Evolutionary conservation across 1,140 invertebrate genomes (phyloP), one percentile per base, ranked within the genome.

Genomic region (Sitophilus oryzae): DNA sequence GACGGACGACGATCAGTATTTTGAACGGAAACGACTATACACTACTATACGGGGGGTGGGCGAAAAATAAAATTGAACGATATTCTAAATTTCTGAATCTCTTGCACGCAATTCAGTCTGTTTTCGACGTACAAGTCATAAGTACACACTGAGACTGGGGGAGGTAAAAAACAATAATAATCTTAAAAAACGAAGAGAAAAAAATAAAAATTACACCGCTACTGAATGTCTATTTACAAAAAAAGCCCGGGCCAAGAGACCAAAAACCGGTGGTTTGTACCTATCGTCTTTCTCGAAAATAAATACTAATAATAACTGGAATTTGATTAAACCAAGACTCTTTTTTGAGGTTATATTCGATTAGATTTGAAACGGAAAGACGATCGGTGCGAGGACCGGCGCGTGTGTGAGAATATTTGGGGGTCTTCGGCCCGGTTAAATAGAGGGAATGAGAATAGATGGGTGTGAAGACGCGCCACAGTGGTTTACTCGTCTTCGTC

Each of bases 401-500:
- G 10, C 40, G 34, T 10, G 51, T 38, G n/a, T 22, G 2, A n/a
- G 35, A 38, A n/a, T n/a, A n/a, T n/a, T n/a, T n/a, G n/a, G n/a
- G n/a, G n/a, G n/a, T 43, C 23, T 30, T 20, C 25, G n/a, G 15
- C 36, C 36, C 18, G 30, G 14, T 41, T n/a, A n/a, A 52, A 41
- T 41, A 46, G 44, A 52, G 49, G 58, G 54, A 62, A 62, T 60
- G 54, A 58, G 58, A 60, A 57, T n/a, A n/a, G 58, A 50, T 52
- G 54, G 57, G 44, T 38, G 36, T 23, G 36, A 46, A 1, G 49
- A 25, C 23, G 18, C 36, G n/a, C 37, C 44, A 52, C 37, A 30
- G 25, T 25, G 41, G 41, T 50, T 60, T 52, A 61, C 38, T 58
- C 60, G 40, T 71, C 68, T 51, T 71, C 70, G 37, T 71, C 70